Evolutionary conservation across 2,888 invertebrate genomes (phyloP), one percentile per base, ranked within the genome.

Genomic region (Villa cingulata): DNA sequence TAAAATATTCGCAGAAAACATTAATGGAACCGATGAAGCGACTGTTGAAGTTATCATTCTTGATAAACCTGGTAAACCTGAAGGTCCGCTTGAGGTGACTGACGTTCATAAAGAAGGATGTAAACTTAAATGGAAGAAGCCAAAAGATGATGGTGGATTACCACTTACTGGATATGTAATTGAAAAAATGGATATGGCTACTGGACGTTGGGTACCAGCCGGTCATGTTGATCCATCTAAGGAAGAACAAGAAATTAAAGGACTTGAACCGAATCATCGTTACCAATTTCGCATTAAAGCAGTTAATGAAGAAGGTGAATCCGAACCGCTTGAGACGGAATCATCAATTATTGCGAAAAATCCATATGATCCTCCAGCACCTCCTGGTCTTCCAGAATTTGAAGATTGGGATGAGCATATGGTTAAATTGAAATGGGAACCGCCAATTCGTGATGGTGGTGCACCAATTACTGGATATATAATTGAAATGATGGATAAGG

Each of bases 271-370:
- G 46, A 91, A 91, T 55, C 89, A 91, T 67, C 88, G 92, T 51
- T 98, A 98, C 72, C 88, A 95, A 65, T 99, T 99, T 80, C 80
- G 98, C 50, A 94, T 98, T 1, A 90, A 89, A 62, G 98, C 98
- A 9, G 80, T 91, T 12, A 97, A 97, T 68, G 91, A 92, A 61
- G 92, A 96, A 67, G 98, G 98, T 5, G 91, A 91, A 66, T 95
- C 95, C 0, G 96, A 96, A 59, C 94, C 96, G 7, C 70, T 98
- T 41, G 89, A 89, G 56, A 87, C 91, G 0, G 91, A 92, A 58
- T 78, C 81, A 34, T 80, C 89, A 0, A 86, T 86, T 49, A 68
- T 94, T 14, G 97, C 98, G 46, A 98, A 98, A 74, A 97, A 98
- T 78, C 97, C 98, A 18, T 98, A 81, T 71, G 96, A 91, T 67